phyloP scores from a whole-genome alignment of 2,797 vertebrate species.

The Fratercula arctica region DNA sequence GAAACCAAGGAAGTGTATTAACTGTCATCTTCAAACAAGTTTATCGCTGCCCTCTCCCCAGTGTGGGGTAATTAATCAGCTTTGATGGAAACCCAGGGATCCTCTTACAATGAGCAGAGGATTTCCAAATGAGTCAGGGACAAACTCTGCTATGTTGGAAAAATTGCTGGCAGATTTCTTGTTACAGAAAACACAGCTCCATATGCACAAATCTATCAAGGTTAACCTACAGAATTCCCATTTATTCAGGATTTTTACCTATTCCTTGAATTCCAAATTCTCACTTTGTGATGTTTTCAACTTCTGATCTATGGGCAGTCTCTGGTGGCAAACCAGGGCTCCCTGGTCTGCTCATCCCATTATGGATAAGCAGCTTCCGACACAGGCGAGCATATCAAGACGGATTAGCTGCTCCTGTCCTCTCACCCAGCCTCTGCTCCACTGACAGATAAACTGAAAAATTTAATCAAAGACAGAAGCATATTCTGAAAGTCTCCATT shows the following conservation, averaged over 20 bases:
- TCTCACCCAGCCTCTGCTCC: neutral
- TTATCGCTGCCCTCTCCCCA: neutral
- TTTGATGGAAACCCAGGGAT: neutral
- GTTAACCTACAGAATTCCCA: neutral
- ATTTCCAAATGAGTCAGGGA: neutral
- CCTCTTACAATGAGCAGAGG: neutral
- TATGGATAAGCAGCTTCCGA: neutral
- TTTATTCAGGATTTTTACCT: neutral
- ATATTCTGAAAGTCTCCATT: neutral
- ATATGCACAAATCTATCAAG: rapidly evolving
- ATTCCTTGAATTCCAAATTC: neutral
- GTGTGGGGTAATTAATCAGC: constrained; percentile 7
- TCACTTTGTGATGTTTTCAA: neutral
- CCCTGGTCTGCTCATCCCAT: neutral
- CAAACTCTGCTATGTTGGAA: neutral
- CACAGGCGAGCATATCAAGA: neutral
- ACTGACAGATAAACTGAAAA: neutral
- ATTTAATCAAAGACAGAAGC: neutral
- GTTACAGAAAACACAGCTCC: neutral
- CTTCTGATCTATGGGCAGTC: neutral
- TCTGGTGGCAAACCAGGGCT: neutral
- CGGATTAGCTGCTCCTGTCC: neutral
- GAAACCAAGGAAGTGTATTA: neutral
- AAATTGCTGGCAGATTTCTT: neutral
- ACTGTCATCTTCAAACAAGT: neutral